Evolutionary conservation across 2,888 invertebrate species (phyloP).

Genomic region (Desoria tigrina): DNA sequence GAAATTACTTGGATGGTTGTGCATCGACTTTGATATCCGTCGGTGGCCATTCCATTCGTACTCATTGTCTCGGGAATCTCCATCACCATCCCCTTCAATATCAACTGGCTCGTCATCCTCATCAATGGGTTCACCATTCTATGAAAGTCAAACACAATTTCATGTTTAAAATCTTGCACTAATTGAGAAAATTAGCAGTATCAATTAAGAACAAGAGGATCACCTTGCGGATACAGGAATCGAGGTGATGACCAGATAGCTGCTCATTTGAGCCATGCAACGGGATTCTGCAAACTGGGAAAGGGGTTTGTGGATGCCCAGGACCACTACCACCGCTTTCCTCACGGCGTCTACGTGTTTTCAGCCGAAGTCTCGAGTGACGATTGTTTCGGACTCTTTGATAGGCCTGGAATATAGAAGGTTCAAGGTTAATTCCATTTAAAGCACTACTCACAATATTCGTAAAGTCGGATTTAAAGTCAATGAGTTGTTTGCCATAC

Average conservation of each 20-base stretch:
- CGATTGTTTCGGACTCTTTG: slow-evolving; percentile 73
- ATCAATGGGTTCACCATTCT: slow-evolving; percentile 58
- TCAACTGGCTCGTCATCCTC: slow-evolving; percentile 75
- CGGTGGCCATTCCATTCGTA: slow-evolving; percentile 92
- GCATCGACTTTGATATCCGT: slow-evolving; percentile 56
- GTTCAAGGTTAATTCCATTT: too few species aligned
- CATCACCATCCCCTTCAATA: slow-evolving; percentile 69
- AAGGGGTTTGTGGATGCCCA: slow-evolving; percentile 63
- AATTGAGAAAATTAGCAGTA: slow-evolving; percentile 8
- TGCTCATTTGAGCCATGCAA: slow-evolving; percentile 66
- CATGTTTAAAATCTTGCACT: slow-evolving; percentile 5
- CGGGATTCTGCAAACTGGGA: slow-evolving; percentile 79
- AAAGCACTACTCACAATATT: too few species aligned
- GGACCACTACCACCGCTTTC: slow-evolving; percentile 56
- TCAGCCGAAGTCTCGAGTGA: slow-evolving; percentile 68
- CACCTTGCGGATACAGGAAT: slow-evolving; percentile 68
- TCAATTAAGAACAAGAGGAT: too few species aligned
- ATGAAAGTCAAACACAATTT: slow-evolving; percentile 18
- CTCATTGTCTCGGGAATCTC: slow-evolving; percentile 73
- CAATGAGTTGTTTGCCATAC: slow-evolving; percentile 57
- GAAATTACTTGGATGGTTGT: slow-evolving; percentile 10
- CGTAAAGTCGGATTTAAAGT: neutral
- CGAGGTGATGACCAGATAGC: slow-evolving; percentile 72
- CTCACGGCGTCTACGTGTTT: slow-evolving; percentile 69
- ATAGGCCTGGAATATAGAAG: too few species aligned